Evolutionary conservation across 2,113 vertebrate genomes (phyloP).

Genomic region (Chinchilla lanigera): DNA sequence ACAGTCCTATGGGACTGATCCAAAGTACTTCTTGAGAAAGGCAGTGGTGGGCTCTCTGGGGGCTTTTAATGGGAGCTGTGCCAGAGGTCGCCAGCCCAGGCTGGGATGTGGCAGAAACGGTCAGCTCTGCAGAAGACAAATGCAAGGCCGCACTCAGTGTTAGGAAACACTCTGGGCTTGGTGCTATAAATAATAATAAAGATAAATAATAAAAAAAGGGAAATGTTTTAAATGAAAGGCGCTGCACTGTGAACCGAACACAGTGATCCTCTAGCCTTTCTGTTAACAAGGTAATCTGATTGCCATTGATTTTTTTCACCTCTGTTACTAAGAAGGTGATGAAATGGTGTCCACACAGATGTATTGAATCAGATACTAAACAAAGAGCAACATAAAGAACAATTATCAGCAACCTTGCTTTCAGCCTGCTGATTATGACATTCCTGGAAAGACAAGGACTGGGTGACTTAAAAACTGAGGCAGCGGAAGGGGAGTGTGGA

Average conservation of each 20-base stretch:
- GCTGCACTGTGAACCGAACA: constrained; percentile 93
- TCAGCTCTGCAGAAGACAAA: constrained; percentile 70
- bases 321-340: constrained; percentile 93
- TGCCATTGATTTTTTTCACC: constrained; percentile 96
- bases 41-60: neutral
- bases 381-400: constrained; percentile 93
- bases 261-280: constrained; percentile 92
- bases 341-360: constrained; percentile 92
- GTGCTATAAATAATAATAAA: constrained; percentile 90
- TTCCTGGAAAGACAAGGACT: constrained; percentile 90
- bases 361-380: constrained; percentile 94
- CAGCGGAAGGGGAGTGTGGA: neutral
- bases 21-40: neutral
- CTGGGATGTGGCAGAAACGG: constrained; percentile 49
- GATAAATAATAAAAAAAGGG: constrained; percentile 90
- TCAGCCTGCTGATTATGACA: constrained; percentile 92
- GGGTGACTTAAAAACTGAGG: constrained; percentile 84
- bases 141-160: constrained; percentile 68
- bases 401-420: constrained; percentile 91
- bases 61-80: neutral
- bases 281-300: constrained; percentile 96
- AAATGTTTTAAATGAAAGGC: constrained; percentile 92
- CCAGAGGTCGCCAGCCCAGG: neutral
- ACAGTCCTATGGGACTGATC: neutral
- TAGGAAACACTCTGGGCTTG: neutral